Conservation (phyloP, 2,797 vertebrate genomes). For the Lagodon rhomboides region DNA sequence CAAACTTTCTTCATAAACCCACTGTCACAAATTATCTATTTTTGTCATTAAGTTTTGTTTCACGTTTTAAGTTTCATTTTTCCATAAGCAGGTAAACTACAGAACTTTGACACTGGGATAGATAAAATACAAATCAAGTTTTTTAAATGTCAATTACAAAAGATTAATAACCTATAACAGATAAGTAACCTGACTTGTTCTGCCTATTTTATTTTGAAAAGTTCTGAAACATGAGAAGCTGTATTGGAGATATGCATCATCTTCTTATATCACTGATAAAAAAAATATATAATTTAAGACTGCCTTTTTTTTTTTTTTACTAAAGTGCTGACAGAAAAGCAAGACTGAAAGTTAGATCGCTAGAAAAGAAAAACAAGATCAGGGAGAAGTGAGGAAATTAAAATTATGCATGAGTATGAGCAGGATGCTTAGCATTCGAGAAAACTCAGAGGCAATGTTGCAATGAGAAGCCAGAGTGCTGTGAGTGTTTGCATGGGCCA, state of each 20-base stretch:
- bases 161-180: background rate
- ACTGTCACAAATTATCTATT: background rate
- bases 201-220: background rate
- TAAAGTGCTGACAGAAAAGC: slow-evolving; percentile 5
- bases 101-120: slow-evolving; percentile 6
- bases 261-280: background rate
- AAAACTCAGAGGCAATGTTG: slow-evolving; percentile 23
- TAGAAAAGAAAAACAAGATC: background rate
- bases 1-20: background rate
- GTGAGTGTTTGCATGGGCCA: slow-evolving; percentile 42
- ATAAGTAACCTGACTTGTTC: background rate
- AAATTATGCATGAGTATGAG: background rate
- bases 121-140: slow-evolving; percentile 2
- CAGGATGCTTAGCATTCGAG: slow-evolving; percentile 19
- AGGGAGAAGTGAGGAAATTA: slow-evolving; percentile 10
- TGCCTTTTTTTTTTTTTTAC: background rate
- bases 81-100: background rate
- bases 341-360: slow-evolving; percentile 9
- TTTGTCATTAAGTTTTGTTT: background rate
- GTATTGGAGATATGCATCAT: background rate
- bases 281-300: background rate
- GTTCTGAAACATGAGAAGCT: background rate
- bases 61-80: background rate
- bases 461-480: slow-evolving; percentile 19
- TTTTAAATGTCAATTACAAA: slow-evolving; percentile 5